Base-by-base conservation (phyloP, 2,113 vertebrate species). In the Panthera uncia region DNA sequence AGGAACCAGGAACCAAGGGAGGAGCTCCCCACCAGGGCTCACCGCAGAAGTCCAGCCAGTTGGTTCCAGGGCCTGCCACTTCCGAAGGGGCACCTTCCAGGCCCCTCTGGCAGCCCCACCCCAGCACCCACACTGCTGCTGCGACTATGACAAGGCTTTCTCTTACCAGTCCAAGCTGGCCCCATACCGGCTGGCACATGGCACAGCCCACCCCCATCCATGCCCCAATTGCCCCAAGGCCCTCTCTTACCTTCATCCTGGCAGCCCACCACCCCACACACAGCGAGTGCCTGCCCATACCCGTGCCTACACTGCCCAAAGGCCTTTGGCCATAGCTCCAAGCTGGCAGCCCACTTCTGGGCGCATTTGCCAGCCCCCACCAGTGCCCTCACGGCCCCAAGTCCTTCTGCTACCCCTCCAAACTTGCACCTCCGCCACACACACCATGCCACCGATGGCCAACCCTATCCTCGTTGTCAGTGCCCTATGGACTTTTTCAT, bases 361-460 rank as follows among this genome's bases (percentile, higher is more conserved):
- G 98, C n/a, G n/a, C n/a, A n/a, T n/a, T n/a, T n/a, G n/a, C n/a
- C n/a, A n/a, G n/a, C n/a, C n/a, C n/a, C n/a, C n/a, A n/a, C n/a
- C n/a, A n/a, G n/a, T n/a, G n/a, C n/a, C n/a, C n/a, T n/a, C n/a
- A n/a, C n/a, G n/a, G n/a, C 82, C 86, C 97, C 63, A 98, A 98
- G 61, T 97, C 98, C 36, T 99, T 99, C 94, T 98, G 97, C 86
- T 98, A 98, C 71, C 96, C 98, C 3, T 98, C 98, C 93, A 98
- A 98, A 81, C 98, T 99, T 61, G 97, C 96, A 0, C 97, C 98
- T 90, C 98, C 91, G 91, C 81, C 98, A 98, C 90, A 98, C 96
- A 3, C 98, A 98, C 97, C 98, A 99, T 57, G 97, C 98, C 7
- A 99, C 98, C 0, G 98, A 98, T 0, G 98, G 98, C 73, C 98